Percentiles rank a stretch among this genome's conserved stretches.
Evolutionary conservation across 2,797 vertebrate genomes (phyloP).

Genomic region (Protonibea diacanthus): DNA sequence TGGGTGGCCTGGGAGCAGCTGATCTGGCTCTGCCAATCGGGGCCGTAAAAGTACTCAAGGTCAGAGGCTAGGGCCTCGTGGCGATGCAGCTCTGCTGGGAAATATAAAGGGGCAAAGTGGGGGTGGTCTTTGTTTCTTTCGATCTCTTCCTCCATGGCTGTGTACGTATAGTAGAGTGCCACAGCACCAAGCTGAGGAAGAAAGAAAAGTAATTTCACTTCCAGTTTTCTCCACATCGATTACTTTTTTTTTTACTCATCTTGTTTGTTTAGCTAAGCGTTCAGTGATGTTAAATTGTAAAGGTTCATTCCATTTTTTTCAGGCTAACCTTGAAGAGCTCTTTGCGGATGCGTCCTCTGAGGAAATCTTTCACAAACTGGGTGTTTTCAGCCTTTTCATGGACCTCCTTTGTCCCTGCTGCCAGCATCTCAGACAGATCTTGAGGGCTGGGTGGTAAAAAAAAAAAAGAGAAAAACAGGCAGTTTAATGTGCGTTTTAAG

Average conservation of each 20-base stretch:
- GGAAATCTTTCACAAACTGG: conserved; percentile 97
- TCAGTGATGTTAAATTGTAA: background rate
- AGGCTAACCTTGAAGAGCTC: conserved; percentile 94
- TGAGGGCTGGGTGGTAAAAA: conserved; percentile 81
- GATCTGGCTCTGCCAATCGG: conserved; percentile 88
- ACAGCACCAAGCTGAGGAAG: conserved; percentile 88
- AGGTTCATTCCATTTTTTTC: background rate
- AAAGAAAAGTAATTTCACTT: background rate
- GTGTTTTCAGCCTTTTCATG: conserved; percentile 95
- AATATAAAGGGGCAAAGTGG: conserved; percentile 93
- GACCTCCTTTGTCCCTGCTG: conserved; percentile 94
- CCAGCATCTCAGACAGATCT: conserved; percentile 95
- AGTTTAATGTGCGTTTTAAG: background rate
- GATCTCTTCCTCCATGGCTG: conserved; percentile 95
- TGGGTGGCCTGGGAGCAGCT: conserved; percentile 89
- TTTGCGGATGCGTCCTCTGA: conserved; percentile 92
- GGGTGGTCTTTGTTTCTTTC: conserved; percentile 93
- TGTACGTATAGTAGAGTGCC: conserved; percentile 95
- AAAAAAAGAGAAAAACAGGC: background rate
- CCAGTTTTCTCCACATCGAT: background rate
- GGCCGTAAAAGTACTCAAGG: conserved; percentile 93
- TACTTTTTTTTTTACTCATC: background rate
- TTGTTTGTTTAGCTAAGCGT: background rate
- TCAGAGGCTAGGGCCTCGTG: conserved; percentile 89
- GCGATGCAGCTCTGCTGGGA: conserved; percentile 93